Base-by-base conservation (phyloP, 1,140 invertebrate genomes). In the Bombus difficillimus region DNA sequence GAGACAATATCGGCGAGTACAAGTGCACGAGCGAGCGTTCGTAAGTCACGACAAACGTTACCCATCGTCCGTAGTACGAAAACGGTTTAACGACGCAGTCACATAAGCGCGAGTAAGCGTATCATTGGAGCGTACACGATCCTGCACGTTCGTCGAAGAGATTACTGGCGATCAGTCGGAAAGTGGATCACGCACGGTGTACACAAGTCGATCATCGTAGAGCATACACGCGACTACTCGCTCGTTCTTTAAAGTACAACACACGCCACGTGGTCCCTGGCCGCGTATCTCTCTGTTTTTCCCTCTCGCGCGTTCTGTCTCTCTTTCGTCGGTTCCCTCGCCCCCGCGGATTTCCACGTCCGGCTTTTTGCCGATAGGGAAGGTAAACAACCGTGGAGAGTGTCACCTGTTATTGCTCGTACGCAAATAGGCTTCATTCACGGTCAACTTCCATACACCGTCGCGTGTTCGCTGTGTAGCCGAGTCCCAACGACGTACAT, bases 401-500 rank as follows among this genome's bases (percentile, higher is more conserved):
- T 90, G 92, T 93, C 93, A 94, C 93, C 93, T 93, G 93, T 93
- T 93, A 93, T 93, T 91, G 91, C 92, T 91, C 92, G 89, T 93
- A 91, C 90, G 91, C 92, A 93, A 93, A 93, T 92, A 93, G 91
- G 90, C 89, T 93, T 93, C 91, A 93, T 93, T 92, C 93, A 93
- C 89, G 88, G 90, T 89, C 91, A 89, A 81, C 85, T 69, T 75
- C 69, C 76, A 77, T 89, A 88, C 80, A 89, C 74, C 62, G 41
- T 79, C 88, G 41, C 82, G 79, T 84, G 81, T 77, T 73, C 68
- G 57, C 43, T 62, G 68, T 77, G 66, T 86, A 77, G 53, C 57
- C 66, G 47, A 81, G 41, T 53, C 62, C 25, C 32, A 74, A 59
- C 34, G 34, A 32, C 9, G 39, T 68, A 39, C 18, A 78, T 75